phyloP scores from a whole-genome alignment of 2,888 invertebrate species.

The Dryomyza anilis region DNA sequence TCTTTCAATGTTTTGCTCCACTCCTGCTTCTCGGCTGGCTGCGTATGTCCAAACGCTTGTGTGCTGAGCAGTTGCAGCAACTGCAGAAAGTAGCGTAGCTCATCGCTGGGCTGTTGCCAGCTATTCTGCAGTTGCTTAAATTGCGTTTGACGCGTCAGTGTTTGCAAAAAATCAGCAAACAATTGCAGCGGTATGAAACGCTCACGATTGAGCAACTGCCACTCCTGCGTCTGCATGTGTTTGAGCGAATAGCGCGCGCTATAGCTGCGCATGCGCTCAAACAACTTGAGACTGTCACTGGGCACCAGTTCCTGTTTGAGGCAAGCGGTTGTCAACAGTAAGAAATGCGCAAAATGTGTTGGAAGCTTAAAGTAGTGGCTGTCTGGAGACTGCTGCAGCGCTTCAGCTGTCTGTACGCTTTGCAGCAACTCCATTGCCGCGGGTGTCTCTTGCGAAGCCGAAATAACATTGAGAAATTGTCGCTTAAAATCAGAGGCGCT shows the following conservation, averaged over 20 bases:
- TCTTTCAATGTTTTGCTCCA: constrained; percentile 55
- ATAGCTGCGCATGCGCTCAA: too few relatives aligned
- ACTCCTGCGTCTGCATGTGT: constrained; percentile 28
- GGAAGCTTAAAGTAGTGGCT: constrained; percentile 39
- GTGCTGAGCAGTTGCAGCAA: constrained; percentile 43
- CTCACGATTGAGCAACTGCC: constrained; percentile 57
- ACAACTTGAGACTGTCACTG: constrained; percentile 36
- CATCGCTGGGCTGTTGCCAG: constrained; percentile 42
- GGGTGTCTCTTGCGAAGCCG: constrained; percentile 37
- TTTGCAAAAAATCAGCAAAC: constrained; percentile 64
- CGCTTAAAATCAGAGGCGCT: constrained; percentile 43
- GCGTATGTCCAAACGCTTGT: constrained; percentile 34
- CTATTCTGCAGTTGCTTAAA: constrained; percentile 45
- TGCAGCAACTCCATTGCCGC: constrained; percentile 41
- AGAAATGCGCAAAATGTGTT: constrained; percentile 45
- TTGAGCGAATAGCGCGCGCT: too few relatives aligned
- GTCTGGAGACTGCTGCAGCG: constrained; percentile 28
- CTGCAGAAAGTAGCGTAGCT: constrained; percentile 39
- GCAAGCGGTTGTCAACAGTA: constrained; percentile 47
- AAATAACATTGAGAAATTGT: constrained; percentile 47
- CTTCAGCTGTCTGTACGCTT: constrained; percentile 44
- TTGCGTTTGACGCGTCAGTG: constrained; percentile 63
- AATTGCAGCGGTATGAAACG: constrained; percentile 66
- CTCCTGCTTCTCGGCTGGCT: constrained; percentile 37
- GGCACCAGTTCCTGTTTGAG: constrained; percentile 40